Evolutionary conservation across 1,140 invertebrate species (phyloP), one percentile per base, ranked within the genome.

Genomic region (Vanessa tameamea): DNA sequence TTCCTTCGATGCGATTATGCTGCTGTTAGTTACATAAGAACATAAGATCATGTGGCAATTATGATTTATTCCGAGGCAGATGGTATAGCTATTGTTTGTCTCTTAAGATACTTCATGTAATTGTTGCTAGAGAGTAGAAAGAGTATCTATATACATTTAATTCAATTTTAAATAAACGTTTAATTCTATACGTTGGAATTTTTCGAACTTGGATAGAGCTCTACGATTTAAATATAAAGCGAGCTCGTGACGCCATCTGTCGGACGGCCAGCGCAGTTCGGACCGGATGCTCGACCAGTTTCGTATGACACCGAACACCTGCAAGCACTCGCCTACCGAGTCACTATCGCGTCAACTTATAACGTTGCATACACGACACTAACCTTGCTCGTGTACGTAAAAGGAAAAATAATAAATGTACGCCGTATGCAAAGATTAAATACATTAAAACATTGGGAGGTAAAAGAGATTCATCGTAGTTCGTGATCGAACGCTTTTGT

Each of bases 261-360:
- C 78, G 82, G 75, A 65, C 76, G 83, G 70, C 69, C 65, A 64
- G 75, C 77, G 77, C 76, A 66, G 70, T 81, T 70, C 72, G 61
- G 79, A 84, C 90, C 89, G 89, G 90, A 92, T 91, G 78, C 89
- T 77, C 82, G 83, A 92, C 89, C 90, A 89, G 90, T 92, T 91
- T 86, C 78, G 79, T 83, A 81, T 83, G 86, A 89, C 84, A 87
- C 80, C 81, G 82, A 86, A 87, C 90, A 92, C 90, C 89, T 91
- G 90, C 90, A 82, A 82, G 79, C 80, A 82, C 77, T 73, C 78
- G 82, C 73, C 73, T 71, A 64, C 73, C 66, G 48, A 75, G 53
- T 37, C 63, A 75, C 67, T 65, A 59, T 59, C 43, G 53, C 53
- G 20, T 64, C 63, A 66, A 66, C 50, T 70, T 75, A 70, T 75